Conservation (phyloP, 2,888 invertebrate genomes). For the Priocnemis perturbator region DNA sequence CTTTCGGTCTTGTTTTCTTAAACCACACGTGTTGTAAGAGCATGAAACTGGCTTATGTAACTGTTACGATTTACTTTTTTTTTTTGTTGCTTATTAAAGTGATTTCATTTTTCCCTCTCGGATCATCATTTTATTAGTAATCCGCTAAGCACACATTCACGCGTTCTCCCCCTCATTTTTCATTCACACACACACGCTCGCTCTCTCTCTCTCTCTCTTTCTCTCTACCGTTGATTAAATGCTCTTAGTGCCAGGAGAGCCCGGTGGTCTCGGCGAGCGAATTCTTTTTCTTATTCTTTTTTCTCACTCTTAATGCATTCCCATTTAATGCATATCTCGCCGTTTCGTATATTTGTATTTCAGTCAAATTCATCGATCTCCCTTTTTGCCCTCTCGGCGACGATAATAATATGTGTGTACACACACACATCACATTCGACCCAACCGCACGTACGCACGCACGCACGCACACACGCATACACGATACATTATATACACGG, state of each 20-base stretch:
- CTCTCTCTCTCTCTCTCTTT: conserved; percentile 16
- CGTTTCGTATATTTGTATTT: background rate
- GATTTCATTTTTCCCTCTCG: conserved; percentile 33
- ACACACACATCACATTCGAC: no score
- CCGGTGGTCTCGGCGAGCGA: conserved; percentile 33
- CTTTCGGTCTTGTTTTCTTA: no score
- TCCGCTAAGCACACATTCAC: conserved; percentile 4
- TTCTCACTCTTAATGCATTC: conserved; percentile 1
- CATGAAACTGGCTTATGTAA: conserved; percentile 59
- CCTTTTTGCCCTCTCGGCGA: no score
- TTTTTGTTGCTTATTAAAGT: conserved; percentile 33
- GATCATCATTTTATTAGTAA: background rate
- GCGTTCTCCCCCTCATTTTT: conserved; percentile 36
- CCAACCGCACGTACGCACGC: background rate
- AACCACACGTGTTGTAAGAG: conserved; percentile 52
- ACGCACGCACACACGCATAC: background rate
- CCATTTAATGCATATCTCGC: background rate
- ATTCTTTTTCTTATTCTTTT: conserved; percentile 27
- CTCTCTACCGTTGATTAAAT: conserved; percentile 71
- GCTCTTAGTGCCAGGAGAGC: conserved; percentile 68
- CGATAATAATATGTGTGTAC: no score
- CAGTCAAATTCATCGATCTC: conserved; percentile 1
- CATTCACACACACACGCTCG: conserved; percentile 20
- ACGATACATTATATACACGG: background rate
- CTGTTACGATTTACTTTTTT: conserved; percentile 31